Base-by-base conservation (phyloP, 2,113 vertebrate genomes). In the Calypte anna region DNA sequence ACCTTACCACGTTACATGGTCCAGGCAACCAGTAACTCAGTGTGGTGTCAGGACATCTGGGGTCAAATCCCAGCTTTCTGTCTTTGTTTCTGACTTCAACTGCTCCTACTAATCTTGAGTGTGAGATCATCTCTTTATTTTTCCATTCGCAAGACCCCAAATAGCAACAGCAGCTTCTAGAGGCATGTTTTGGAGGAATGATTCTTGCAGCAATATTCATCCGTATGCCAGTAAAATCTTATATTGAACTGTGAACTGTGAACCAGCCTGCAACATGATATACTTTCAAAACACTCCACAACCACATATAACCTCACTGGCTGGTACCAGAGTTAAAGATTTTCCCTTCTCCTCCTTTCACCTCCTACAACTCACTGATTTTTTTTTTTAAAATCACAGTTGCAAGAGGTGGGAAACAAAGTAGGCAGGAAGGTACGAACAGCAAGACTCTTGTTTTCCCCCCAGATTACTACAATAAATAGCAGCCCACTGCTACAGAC, bases 1-100 rank as follows among this genome's bases (percentile, higher is more conserved):
- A 55, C 51, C 33, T 28, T 22, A 10, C 23, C 1, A 0, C 22
- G 38, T 48, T 25, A 33, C 24, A 19, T 0, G 1, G 44, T 20
- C 24, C 54, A 33, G 33, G 25, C 59, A 50, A 53, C 24, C 20
- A 23, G 33, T 61, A 69, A 19, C 51, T 31, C n/a, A 33, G 2
- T 0, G 0, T 25, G 14, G 24, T 46, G 18, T 54, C 30, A 36
- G 46, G 43, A 76, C 22, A 48, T 12, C n/a, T 36, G 6, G 31
- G 50, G 50, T 28, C 55, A 75, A 46, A 66, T 22, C 36, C 46
- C 57, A 74, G 43, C 38, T 61, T 78, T 66, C n/a, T 46, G 72
- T 40, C 57, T 46, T 28, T 59, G 17, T 31, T 64, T 58, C 55
- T 58, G 31, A 48, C 1, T 70, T 51, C 16, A 33, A 12, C 54